Base-by-base conservation (phyloP, 2,888 invertebrate species). In the Pristionchus mayeri region DNA sequence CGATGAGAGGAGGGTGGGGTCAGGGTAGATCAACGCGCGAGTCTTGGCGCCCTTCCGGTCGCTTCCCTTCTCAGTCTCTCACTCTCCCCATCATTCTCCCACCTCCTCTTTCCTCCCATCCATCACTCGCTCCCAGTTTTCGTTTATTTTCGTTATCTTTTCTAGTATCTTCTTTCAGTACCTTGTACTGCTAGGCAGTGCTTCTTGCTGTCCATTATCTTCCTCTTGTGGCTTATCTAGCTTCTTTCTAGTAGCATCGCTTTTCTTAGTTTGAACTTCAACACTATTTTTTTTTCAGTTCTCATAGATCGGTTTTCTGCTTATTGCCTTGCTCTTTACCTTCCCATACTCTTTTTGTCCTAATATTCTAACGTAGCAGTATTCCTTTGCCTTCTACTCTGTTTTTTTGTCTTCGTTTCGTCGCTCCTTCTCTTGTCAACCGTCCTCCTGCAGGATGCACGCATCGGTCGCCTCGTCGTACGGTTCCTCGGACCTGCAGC, bases 1-100 rank as follows among this genome's bases (percentile, higher is more conserved):
- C 71, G 24, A 71, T 40, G 18, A 6, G 40, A 24, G n/a, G 24
- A 27, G 40, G 63, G 40, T 2, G 40, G 40, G 24, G 40, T 24
- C 37, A 16, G 71, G 71, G 71, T 71, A 71, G 71, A 71, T 71
- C 71, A 71, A 7, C 40, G 44, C 44, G 37, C 71, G 71, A n/a
- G 37, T 21, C 7, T 34, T 11, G 34, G 34, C 63, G 27, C 63
- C 34, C 3, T 24, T 34, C 34, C 13, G 34, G 63, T 34, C 63
- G 18, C 37, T 67, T 67, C 71, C 71, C 71, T 44, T 71, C 71
- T 71, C 71, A 24, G 40, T 71, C 40, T 3, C 24, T 44, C 71
- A n/a, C 40, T 40, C 44, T 18, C 9, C 40, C 44, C 40, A 40
- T 30, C n/a, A n/a, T 9, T 24, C 71, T 21, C 40, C 0, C n/a